Conservation (phyloP, 2,113 vertebrate species). For the Pionites leucogaster region DNA sequence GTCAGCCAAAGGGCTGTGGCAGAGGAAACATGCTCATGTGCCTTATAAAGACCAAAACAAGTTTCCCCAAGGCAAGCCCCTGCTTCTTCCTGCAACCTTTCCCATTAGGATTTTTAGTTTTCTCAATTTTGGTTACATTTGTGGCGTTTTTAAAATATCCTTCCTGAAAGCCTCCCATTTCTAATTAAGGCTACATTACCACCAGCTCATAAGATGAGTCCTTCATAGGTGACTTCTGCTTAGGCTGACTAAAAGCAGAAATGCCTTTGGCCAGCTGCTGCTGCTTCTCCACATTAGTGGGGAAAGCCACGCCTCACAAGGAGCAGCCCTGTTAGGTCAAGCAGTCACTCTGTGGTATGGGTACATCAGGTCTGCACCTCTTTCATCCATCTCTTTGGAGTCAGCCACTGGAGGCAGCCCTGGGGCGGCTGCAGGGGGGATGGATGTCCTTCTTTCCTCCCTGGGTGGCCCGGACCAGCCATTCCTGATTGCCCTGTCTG, state of each 20-base stretch:
- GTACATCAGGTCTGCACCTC: neutral
- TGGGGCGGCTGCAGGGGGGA: neutral
- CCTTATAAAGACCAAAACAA: neutral
- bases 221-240: rapidly evolving
- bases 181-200: rapidly evolving
- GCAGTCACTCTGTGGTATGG: neutral
- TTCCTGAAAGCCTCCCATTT: neutral
- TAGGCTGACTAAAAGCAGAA: neutral
- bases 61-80: neutral
- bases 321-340: neutral
- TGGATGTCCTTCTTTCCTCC: neutral
- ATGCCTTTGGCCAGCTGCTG: neutral
- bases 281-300: neutral
- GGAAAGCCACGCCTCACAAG: neutral
- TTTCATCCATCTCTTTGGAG: neutral
- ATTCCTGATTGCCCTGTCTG: neutral
- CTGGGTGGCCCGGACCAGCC: neutral
- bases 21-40: neutral
- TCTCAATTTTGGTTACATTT: neutral
- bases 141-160: neutral
- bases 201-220: neutral
- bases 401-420: neutral
- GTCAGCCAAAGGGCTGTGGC: neutral
- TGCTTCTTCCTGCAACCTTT: neutral
- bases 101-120: neutral